Evolutionary conservation across 1,140 invertebrate species (phyloP).

Genomic region (Drosophila pachea): DNA sequence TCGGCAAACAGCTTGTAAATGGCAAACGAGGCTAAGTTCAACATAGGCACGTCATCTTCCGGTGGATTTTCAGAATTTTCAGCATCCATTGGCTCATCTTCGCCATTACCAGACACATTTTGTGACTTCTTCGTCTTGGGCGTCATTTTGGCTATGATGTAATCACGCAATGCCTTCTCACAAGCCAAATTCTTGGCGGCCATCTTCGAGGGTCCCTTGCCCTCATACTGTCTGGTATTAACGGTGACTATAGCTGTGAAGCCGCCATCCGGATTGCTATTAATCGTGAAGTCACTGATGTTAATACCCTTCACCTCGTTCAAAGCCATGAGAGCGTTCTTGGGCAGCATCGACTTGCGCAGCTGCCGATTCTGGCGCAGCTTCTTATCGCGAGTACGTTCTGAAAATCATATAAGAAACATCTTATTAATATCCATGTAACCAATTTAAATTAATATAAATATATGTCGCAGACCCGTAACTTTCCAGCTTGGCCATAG

Average conservation of each 20-base stretch:
- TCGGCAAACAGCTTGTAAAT: constrained; percentile 87
- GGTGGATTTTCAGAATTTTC: constrained; percentile 57
- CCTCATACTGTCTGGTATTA: constrained; percentile 71
- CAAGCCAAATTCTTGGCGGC: constrained; percentile 83
- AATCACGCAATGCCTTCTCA: constrained; percentile 85
- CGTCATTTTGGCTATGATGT: constrained; percentile 85
- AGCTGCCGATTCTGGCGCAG: constrained; percentile 84
- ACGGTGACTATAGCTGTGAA: constrained; percentile 74
- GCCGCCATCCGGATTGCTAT: constrained; percentile 61
- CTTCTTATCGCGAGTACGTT: constrained; percentile 80
- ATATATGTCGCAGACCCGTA: too few species aligned
- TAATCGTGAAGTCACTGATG: constrained; percentile 75
- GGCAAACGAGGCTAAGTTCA: constrained; percentile 87
- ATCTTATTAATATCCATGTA: background rate
- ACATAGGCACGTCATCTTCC: constrained; percentile 84
- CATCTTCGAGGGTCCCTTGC: constrained; percentile 80
- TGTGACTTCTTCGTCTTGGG: constrained; percentile 63
- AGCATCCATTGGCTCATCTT: constrained; percentile 35
- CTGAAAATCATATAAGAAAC: constrained; percentile 32
- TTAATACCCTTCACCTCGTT: constrained; percentile 86
- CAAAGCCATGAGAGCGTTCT: constrained; percentile 91
- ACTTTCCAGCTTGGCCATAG: too few species aligned
- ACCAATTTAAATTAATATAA: background rate
- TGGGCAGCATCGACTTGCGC: constrained; percentile 85
- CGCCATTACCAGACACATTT: background rate